Conservation (phyloP, 2,113 vertebrate species). For the Athene noctua region DNA sequence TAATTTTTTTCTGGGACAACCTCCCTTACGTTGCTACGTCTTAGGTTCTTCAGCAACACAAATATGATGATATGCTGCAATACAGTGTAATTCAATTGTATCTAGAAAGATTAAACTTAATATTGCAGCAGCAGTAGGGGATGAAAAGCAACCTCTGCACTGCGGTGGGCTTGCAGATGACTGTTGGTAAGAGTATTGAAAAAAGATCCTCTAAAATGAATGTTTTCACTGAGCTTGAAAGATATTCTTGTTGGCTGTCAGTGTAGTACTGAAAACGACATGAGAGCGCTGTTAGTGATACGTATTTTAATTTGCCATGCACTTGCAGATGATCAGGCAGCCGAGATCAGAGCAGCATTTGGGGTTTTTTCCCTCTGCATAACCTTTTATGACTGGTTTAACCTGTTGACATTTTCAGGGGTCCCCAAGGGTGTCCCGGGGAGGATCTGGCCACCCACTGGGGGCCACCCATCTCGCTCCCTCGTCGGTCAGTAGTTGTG, state of each 20-base stretch:
- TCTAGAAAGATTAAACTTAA: background rate
- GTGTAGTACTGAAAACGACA: background rate
- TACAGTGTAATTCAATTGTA: background rate
- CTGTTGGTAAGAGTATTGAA: background rate
- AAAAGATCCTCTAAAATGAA: background rate
- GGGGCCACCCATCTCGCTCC: background rate
- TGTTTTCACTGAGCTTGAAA: background rate
- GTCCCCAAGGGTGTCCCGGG: background rate
- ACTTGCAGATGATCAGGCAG: background rate
- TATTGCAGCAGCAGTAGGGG: background rate
- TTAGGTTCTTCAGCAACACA: background rate
- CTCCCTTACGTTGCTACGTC: background rate
- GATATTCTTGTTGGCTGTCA: background rate
- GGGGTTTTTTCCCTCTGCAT: rapidly evolving
- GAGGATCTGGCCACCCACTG: background rate
- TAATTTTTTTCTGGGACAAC: background rate
- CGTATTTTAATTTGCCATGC: background rate
- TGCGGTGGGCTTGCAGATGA: rapidly evolving
- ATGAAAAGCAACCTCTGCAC: background rate
- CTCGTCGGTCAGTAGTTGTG: background rate
- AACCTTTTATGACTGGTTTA: background rate
- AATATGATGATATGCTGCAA: no score
- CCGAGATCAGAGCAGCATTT: background rate
- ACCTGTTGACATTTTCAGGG: background rate
- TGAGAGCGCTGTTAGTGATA: background rate